Evolutionary conservation across 2,113 vertebrate species (phyloP), one percentile per base, ranked within the genome.

Genomic region (Agelaius tricolor): DNA sequence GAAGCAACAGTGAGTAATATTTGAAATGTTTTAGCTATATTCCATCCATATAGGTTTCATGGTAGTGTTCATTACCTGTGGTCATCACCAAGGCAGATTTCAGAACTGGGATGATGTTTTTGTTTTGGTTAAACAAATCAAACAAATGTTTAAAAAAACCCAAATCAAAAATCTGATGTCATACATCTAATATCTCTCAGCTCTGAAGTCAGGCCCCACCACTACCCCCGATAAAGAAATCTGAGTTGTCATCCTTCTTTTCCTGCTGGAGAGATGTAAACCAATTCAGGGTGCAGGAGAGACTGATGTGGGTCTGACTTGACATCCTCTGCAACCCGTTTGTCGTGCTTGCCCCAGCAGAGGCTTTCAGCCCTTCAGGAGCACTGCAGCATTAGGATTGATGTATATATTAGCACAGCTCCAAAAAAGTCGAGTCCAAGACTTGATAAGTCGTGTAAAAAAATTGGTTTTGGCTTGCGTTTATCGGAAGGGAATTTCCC

Each of bases 401-500:
- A 90, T 93, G 87, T 39, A 10, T 93, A 15, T 90, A 63, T 49
- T 83, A 84, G 72, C 68, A 68, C 57, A 62, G 73, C 57, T 95
- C 90, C 55, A 71, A 72, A 71, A 61, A 41, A 91, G 57, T 66
- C 1, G 1, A 68, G 72, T 71, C 72, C 52, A 84, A 52, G 79
- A 17, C 79, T 93, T 59, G 88, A 24, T 86, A 87, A 90, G 76
- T 88, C 57, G 7, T 31, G n/a, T 57, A 7, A 92, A 88, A 93
- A 88, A 86, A 11, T 27, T 86, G 72, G 11, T 7, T 90, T 90
- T 96, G 92, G 76, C 80, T 0, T 62, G 61, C 1, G 1, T 88
- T 96, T 96, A 71, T 94, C 27, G 2, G 72, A 49, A 90, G 88
- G 82, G 92, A 84, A 77, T 92, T 95, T 92, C 96, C 91, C 91